Base-by-base conservation (phyloP, 2,888 invertebrate genomes). In the Chironomus tentans region DNA sequence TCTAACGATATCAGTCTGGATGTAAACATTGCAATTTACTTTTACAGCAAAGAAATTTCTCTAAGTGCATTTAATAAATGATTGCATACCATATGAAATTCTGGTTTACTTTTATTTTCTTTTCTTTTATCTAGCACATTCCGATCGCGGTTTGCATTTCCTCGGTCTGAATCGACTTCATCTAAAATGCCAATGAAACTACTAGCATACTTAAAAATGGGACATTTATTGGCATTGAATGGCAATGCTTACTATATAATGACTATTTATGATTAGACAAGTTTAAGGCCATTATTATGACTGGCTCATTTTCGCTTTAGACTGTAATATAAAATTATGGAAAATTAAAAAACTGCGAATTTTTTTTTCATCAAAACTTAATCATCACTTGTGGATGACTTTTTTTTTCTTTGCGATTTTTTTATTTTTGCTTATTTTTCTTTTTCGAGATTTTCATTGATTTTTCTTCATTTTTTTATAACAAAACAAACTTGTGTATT, bases 191-290 rank as follows among this genome's bases (percentile, higher is more conserved):
- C 65, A 21, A 65, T 21, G 21, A 65, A 13, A 65, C 65, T 65
- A 65, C 65, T 65, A 65, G 65, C 65, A 65, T 24, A 65, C 65
- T 65, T 65, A 6, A 65, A 65, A 65, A 65, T 65, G 65, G 65
- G 65, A 21, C 65, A 65, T 21, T 65, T 24, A 38, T 38, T 38
- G 10, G 28, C 28, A 4, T 28, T 28, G 28, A 28, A 28, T 28
- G 28, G 1, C 10, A 38, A 38, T 38, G 38, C 38, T 38, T 38
- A 38, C 38, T 2, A 10, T 38, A 38, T 38, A 38, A 38, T 10
- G 2, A 38, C 10, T 21, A 46, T 47, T 62, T 38, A 10, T 1
- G 38, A 38, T 38, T 38, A 10, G 38, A 38, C 38, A 10, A 38
- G 38, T 38, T 38, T 38, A 38, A 38, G 10, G 10, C 38, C 10